Conservation (phyloP, 35 echinoderm and acorn worm genomes). For the Apostichopus japonicus region DNA sequence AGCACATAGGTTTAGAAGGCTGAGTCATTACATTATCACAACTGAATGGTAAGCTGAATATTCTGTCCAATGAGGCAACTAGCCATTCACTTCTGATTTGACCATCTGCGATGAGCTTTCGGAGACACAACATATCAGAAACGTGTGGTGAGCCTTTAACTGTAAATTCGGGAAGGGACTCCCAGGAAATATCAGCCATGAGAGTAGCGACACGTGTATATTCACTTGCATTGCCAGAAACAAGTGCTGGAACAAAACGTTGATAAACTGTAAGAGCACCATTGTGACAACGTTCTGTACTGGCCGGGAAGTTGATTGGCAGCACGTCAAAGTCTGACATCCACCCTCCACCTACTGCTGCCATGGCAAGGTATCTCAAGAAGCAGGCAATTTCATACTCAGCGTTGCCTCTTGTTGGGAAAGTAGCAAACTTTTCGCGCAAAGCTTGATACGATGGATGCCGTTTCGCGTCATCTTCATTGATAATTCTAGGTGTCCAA, state of each 20-base stretch:
- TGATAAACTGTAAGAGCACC: background rate
- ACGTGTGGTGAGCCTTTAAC: background rate
- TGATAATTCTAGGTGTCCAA: background rate
- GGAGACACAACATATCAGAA: conserved; percentile 13
- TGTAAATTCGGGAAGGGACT: background rate
- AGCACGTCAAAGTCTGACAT: conserved; percentile 24
- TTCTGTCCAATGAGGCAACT: too few species aligned
- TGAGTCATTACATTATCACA: too few species aligned
- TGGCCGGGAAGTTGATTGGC: background rate
- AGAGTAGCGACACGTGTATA: conserved; percentile 12
- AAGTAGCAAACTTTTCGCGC: background rate
- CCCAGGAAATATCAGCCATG: conserved; percentile 21
- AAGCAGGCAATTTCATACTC: conserved; percentile 21
- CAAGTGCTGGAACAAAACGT: background rate
- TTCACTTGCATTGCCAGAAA: conserved; percentile 23
- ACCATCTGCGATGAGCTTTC: background rate
- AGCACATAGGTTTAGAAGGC: too few species aligned
- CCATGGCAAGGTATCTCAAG: conserved; percentile 32
- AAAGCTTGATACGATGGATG: background rate
- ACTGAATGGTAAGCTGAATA: too few species aligned
- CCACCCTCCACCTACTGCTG: conserved; percentile 31
- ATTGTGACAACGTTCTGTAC: background rate
- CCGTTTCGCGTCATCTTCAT: background rate
- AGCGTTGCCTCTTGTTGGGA: background rate
- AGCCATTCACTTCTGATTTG: background rate